Base-by-base conservation (phyloP, 2,888 invertebrate genomes). In the Eilema griseolum region DNA sequence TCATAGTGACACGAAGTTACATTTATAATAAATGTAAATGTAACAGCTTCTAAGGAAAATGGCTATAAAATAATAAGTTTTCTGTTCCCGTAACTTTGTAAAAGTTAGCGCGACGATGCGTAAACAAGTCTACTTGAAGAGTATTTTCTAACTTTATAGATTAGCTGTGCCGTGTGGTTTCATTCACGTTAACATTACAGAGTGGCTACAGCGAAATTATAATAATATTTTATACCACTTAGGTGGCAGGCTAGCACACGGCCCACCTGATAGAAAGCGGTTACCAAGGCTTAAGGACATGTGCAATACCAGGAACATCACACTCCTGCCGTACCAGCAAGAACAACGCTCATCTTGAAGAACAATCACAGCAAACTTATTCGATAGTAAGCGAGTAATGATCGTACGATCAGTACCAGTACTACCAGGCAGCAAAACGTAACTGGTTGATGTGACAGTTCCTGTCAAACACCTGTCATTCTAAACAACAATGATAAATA, bases 1-100 rank as follows among this genome's bases (percentile, higher is more conserved):
- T 41, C 26, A 68, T 75, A 26, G 37, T 63, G 37, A 62, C 63
- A 63, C 26, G 14, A 63, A 63, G 68, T 63, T 57, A 57, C 61
- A 62, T 37, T 41, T 20, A 60, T 67, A 31, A 61, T 46, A 57
- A 57, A 66, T 66, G 64, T 52, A 64, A 64, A 64, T 52, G 20
- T n/a, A 31, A 28, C 14, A 31, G 16, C 52, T 65, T 65, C 56
- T 8, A 52, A 63, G 31, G 11, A 28, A 33, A 64, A 23, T 31
- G 46, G 41, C 24, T 11, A 20, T 28, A 28, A 23, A 23, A 52
- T 56, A 23, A 65, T 28, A 31, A 56, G 56, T 56, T 56, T 56
- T 64, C n/a, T 7, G 24, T 26, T 64, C n/a, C 11, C 26, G 20
- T 20, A 46, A 20, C 20, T 46, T 20, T 24, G 20, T 41, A 46